Percentiles rank a stretch among this genome's conserved stretches.
Evolutionary conservation across 1,140 invertebrate species (phyloP).

Genomic region (Megathymus violae): DNA sequence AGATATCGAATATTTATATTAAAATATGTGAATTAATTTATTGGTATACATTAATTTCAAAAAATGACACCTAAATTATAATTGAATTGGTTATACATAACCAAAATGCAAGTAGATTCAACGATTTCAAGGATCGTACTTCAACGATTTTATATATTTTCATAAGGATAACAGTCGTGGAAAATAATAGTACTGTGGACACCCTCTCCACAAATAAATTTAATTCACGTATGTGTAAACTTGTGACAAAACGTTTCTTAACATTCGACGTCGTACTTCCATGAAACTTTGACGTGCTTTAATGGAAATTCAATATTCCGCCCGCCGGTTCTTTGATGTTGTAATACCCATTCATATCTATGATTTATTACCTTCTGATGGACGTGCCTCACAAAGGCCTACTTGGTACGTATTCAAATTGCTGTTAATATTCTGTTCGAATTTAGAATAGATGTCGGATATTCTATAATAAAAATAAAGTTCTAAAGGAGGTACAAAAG

Average conservation of each 20-base stretch:
- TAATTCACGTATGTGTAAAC: conserved; percentile 3
- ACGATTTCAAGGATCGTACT: too few relatives aligned
- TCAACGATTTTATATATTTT: too few relatives aligned
- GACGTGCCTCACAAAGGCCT: conserved; percentile 19
- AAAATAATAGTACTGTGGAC: too few relatives aligned
- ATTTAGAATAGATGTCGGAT: conserved; percentile 16
- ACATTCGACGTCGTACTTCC: conserved; percentile 16
- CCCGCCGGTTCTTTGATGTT: conserved; percentile 31
- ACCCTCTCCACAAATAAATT: not conserved
- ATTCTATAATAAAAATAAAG: not conserved
- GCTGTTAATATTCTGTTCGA: conserved; percentile 14
- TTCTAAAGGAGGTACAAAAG: not conserved
- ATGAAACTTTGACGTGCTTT: conserved; percentile 29
- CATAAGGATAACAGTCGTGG: too few relatives aligned
- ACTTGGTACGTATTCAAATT: conserved; percentile 4
- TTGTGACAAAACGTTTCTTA: conserved; percentile 28
- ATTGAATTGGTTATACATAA: too few relatives aligned
- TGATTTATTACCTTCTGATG: conserved; percentile 29
- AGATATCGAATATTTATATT: too few relatives aligned
- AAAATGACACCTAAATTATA: too few relatives aligned
- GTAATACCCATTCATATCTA: conserved; percentile 33
- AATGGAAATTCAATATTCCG: conserved; percentile 34
- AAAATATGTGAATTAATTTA: too few relatives aligned
- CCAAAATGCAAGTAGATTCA: too few relatives aligned
- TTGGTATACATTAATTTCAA: too few relatives aligned